These are phyloP conservation scores for Aradophagus sp. DNA, from an alignment of 1,140 invertebrate species.

Conservation along the genomic window DNA sequence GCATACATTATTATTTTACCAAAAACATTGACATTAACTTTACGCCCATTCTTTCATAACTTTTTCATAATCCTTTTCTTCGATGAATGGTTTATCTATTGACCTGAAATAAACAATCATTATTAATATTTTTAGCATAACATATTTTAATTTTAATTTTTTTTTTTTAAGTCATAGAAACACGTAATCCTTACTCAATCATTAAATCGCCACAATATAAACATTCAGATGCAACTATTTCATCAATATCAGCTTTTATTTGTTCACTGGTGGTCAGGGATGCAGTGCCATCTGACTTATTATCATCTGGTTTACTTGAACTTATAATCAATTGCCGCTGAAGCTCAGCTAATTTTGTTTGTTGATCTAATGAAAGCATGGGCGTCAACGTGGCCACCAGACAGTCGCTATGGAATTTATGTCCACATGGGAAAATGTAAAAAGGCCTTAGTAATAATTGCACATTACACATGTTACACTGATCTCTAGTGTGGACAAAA, in stretches of 20 bases:
- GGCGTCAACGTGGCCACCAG: slow-evolving; percentile 87
- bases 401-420: slow-evolving; percentile 96
- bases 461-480: slow-evolving; percentile 87
- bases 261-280: slow-evolving; percentile 80
- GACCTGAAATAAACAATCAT: slow-evolving; percentile 67
- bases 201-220: slow-evolving; percentile 94
- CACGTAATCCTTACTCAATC: slow-evolving; percentile 83
- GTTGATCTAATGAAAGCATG: slow-evolving; percentile 78
- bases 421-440: slow-evolving; percentile 95
- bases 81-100: slow-evolving; percentile 90
- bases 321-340: slow-evolving; percentile 79
- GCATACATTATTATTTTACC: too few species aligned
- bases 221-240: slow-evolving; percentile 93
- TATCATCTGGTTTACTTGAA: slow-evolving; percentile 75
- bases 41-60: slow-evolving; percentile 90
- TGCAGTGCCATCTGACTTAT: slow-evolving; percentile 76
- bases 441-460: slow-evolving; percentile 89
- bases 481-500: slow-evolving; percentile 83
- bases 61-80: slow-evolving; percentile 86
- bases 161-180: too few species aligned
- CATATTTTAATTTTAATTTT: not conserved
- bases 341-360: slow-evolving; percentile 78
- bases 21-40: too few species aligned
- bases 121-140: not conserved
- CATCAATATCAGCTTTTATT: slow-evolving; percentile 88